Evolutionary conservation across 1,140 invertebrate species (phyloP).

Genomic region (Capitella teleta): DNA sequence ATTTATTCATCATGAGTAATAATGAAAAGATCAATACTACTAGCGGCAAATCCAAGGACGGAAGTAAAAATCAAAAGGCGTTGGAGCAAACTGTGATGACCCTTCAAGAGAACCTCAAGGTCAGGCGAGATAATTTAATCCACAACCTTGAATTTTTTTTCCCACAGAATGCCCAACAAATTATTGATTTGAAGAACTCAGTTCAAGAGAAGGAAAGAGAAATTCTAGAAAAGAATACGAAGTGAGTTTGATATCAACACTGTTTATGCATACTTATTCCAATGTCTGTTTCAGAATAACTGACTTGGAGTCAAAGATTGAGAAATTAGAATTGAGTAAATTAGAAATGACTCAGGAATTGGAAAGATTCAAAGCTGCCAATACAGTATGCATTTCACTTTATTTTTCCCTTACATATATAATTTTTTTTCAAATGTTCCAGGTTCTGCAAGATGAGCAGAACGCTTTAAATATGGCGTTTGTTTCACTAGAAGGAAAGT

Average conservation of each 20-base stretch:
- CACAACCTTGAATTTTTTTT: slow-evolving; percentile 7
- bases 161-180: slow-evolving; percentile 68
- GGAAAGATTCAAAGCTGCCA: not conserved
- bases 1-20: not conserved
- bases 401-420: slow-evolving; percentile 1
- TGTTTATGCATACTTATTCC: not conserved
- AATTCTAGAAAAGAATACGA: slow-evolving; percentile 57
- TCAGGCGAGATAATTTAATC: too few species aligned
- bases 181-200: slow-evolving; percentile 76
- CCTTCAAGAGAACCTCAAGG: not conserved
- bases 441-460: slow-evolving; percentile 86
- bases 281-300: not conserved
- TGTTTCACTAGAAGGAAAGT: slow-evolving; percentile 75
- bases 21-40: not conserved
- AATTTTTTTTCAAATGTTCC: slow-evolving; percentile 22
- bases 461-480: slow-evolving; percentile 84
- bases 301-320: slow-evolving; percentile 1
- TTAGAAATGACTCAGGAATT: not conserved
- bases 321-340: not conserved
- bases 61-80: not conserved
- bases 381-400: not conserved
- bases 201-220: slow-evolving; percentile 75
- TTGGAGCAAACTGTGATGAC: not conserved
- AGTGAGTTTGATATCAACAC: slow-evolving; percentile 52
- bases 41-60: not conserved